These are phyloP conservation scores for Taenioides sp. DNA, from an alignment of 2,797 vertebrate species.

Conservation along the genomic window DNA sequence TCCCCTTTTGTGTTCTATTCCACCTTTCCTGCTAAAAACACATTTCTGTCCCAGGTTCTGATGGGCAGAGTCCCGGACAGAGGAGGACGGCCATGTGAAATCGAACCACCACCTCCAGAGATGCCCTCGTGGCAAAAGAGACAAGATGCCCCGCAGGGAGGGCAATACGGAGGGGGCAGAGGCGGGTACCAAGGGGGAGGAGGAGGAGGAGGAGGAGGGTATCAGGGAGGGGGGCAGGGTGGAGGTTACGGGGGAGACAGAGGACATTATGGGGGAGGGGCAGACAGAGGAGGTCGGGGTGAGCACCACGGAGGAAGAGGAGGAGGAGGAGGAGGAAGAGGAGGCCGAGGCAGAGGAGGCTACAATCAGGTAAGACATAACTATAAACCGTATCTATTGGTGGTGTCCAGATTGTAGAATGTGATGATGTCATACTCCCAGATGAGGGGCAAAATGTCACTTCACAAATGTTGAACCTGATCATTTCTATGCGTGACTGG, in stretches of 20 bases:
- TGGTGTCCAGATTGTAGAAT: no score
- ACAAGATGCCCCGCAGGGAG: conserved; percentile 86
- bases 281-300: conserved; percentile 74
- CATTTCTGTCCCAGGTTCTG: conserved; percentile 78
- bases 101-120: conserved; percentile 94
- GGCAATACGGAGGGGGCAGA: conserved; percentile 78
- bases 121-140: conserved; percentile 99
- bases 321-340: conserved; percentile 61
- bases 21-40: no score
- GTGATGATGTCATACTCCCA: no score
- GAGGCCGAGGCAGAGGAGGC: conserved; percentile 54
- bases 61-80: conserved; percentile 98
- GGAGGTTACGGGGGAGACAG: conserved; percentile 66
- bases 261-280: conserved; percentile 70
- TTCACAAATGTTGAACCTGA: no score
- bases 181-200: conserved; percentile 71
- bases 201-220: conserved; percentile 75
- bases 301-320: conserved; percentile 70
- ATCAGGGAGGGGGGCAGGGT: conserved; percentile 77
- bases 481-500: no score
- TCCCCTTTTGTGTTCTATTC: no score
- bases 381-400: no score
- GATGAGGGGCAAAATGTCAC: no score
- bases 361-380: conserved; percentile 67
- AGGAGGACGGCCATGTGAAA: conserved; percentile 95